phyloP scores from a whole-genome alignment of 1,140 invertebrate genomes.

The Apis laboriosa region DNA sequence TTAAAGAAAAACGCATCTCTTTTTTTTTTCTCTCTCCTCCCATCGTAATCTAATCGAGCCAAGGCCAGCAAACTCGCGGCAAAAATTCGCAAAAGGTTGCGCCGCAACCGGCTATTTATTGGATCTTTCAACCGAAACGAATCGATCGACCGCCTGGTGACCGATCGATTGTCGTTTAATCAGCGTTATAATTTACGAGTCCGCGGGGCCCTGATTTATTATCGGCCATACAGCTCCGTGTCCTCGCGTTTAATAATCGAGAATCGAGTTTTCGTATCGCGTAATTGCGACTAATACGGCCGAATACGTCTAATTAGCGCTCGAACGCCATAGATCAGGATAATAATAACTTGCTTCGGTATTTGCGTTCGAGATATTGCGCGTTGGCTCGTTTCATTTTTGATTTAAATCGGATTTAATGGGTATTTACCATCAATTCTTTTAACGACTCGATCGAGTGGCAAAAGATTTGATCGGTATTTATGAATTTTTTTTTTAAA shows the following conservation, averaged over 20 bases:
- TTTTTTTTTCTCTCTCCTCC: too few relatives aligned
- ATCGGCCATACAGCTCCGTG: not conserved
- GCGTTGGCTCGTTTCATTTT: not conserved
- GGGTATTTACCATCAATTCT: not conserved
- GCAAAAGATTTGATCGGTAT: not conserved
- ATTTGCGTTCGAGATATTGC: not conserved
- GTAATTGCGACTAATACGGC: conserved; percentile 23
- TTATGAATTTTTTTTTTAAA: too few relatives aligned
- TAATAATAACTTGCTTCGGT: not conserved
- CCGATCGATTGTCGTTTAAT: conserved; percentile 51
- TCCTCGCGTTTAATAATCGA: conserved; percentile 31
- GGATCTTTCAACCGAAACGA: conserved; percentile 41
- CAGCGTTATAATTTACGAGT: conserved; percentile 48
- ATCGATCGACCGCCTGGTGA: conserved; percentile 31
- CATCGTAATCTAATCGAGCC: conserved; percentile 15
- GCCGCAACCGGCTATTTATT: not conserved
- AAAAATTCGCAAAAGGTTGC: conserved; percentile 11
- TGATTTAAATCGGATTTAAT: not conserved
- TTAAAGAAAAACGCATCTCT: not conserved
- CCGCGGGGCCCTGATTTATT: conserved; percentile 33
- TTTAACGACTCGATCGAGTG: too few relatives aligned
- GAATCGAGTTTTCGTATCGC: conserved; percentile 17
- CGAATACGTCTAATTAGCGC: conserved; percentile 4
- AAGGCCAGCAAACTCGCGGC: conserved; percentile 7
- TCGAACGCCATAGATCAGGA: not conserved